Percentiles rank a stretch among this genome's conserved stretches.
These are phyloP conservation scores for Buathra laborator DNA, from an alignment of 2,888 invertebrate species.

Conservation along the genomic window DNA sequence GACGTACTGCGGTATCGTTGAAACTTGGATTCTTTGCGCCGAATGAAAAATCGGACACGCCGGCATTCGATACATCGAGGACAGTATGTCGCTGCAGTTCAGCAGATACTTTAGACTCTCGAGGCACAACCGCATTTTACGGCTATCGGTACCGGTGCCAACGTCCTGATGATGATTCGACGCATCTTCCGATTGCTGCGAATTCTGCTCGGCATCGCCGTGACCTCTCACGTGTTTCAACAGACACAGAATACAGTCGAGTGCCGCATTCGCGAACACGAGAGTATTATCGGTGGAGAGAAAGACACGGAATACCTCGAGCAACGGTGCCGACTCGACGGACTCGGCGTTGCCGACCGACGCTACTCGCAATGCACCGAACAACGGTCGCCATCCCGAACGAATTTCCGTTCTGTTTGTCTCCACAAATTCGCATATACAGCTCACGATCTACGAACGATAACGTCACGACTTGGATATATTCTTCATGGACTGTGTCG, in stretches of 20 bases:
- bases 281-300: conserved; percentile 96
- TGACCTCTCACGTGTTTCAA: conserved; percentile 92
- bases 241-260: conserved; percentile 97
- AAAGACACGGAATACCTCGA: conserved; percentile 97
- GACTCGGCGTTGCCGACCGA: conserved; percentile 88
- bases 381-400: conserved; percentile 98
- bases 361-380: conserved; percentile 96
- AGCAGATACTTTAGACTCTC: conserved; percentile 94
- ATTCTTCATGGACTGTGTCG: conserved; percentile 41
- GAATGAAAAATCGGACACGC: conserved; percentile 97
- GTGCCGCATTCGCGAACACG: conserved; percentile 97
- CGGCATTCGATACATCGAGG: conserved; percentile 97
- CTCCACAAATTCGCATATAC: conserved; percentile 98
- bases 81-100: conserved; percentile 94
- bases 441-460: conserved; percentile 93
- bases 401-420: conserved; percentile 96
- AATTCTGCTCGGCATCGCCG: conserved; percentile 86
- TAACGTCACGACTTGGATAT: conserved; percentile 61
- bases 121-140: conserved; percentile 87
- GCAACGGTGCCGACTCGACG: conserved; percentile 90
- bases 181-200: conserved; percentile 68
- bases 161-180: conserved; percentile 15
- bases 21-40: conserved; percentile 93
- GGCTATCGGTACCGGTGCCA: conserved; percentile 69
- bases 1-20: conserved; percentile 92